Conservation (phyloP, 2,797 vertebrate species). For the Anolis apletophallus region DNA sequence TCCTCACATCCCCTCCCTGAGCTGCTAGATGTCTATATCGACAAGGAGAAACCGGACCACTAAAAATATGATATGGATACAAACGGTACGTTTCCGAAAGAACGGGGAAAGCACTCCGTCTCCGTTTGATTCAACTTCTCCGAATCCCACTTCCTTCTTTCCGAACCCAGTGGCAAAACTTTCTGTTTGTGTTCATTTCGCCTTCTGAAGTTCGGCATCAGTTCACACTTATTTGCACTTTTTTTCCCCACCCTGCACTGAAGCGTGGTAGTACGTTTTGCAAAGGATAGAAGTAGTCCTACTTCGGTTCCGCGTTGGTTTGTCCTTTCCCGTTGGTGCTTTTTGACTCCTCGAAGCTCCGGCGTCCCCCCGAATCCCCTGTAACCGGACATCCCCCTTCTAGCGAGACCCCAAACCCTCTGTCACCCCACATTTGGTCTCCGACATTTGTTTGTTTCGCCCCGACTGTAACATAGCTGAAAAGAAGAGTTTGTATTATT, state of each 20-base stretch:
- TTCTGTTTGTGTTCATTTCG: too few relatives aligned
- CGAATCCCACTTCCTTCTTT: too few relatives aligned
- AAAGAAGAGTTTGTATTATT: slow-evolving; percentile 84
- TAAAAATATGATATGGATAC: neutral
- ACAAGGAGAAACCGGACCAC: neutral
- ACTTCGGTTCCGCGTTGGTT: too few relatives aligned
- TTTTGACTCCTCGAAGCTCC: neutral
- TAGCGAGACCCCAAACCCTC: slow-evolving; percentile 22
- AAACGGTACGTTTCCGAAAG: too few relatives aligned
- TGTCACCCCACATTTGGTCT: slow-evolving; percentile 63
- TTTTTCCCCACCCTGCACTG: too few relatives aligned
- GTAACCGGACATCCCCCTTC: too few relatives aligned
- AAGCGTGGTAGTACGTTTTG: too few relatives aligned
- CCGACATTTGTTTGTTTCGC: slow-evolving; percentile 72
- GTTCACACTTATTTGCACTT: too few relatives aligned
- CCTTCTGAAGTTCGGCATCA: too few relatives aligned
- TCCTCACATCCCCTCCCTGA: neutral
- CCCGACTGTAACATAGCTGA: slow-evolving; percentile 80
- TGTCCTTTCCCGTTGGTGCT: neutral
- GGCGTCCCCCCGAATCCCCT: too few relatives aligned
- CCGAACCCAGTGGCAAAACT: too few relatives aligned
- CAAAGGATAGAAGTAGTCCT: neutral
- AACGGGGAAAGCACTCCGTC: neutral
- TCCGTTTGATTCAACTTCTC: neutral
- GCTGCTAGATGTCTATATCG: neutral